phyloP scores from a whole-genome alignment of 2,797 vertebrate species.

The Pseudochirops cupreus region DNA sequence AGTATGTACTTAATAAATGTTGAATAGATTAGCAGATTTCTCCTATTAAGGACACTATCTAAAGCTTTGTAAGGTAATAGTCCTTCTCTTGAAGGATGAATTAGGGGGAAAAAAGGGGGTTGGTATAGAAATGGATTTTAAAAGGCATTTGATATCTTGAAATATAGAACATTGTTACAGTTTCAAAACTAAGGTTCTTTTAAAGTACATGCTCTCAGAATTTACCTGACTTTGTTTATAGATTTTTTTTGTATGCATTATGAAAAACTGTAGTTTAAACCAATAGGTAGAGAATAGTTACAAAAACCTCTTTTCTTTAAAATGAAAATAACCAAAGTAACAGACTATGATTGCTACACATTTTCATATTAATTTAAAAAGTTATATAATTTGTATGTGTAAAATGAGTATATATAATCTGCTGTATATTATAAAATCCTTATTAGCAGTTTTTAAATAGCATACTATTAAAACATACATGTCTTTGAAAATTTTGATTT shows the following conservation, averaged over 20 bases:
- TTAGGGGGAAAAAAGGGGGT: background rate
- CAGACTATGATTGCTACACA: background rate
- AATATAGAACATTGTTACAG: background rate
- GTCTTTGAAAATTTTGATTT: conserved; percentile 29
- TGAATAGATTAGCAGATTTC: background rate
- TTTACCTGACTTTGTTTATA: background rate
- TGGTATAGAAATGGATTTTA: background rate
- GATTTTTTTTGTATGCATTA: conserved; percentile 21
- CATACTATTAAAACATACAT: conserved; percentile 19
- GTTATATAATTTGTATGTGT: background rate
- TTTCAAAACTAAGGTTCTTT: background rate
- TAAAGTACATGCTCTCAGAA: background rate
- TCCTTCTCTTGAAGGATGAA: background rate
- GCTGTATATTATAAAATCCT: background rate
- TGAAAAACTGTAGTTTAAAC: conserved; percentile 43
- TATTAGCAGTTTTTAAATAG: conserved; percentile 24
- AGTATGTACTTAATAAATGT: background rate
- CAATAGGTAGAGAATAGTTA: background rate
- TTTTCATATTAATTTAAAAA: conserved; percentile 5
- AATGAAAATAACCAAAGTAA: conserved; percentile 41
- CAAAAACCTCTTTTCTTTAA: conserved; percentile 20
- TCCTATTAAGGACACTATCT: background rate
- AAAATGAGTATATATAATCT: background rate
- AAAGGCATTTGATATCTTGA: background rate
- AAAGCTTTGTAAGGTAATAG: background rate